Conservation (phyloP, 2,888 invertebrate species). For the Beris chalybata region DNA sequence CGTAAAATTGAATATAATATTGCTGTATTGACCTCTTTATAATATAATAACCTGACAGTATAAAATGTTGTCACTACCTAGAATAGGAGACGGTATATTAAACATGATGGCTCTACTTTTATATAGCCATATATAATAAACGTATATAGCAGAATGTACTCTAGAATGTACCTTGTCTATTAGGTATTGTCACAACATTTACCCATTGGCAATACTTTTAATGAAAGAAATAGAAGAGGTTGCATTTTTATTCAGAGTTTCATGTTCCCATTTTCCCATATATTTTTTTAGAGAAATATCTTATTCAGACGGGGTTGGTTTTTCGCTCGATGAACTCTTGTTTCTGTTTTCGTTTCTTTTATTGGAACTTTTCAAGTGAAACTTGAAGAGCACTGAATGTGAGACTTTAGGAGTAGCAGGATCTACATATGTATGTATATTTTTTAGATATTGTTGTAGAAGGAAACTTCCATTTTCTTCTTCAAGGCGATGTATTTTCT, state of each 20-base stretch:
- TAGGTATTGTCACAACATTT: constrained; percentile 26
- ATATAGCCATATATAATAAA: too few relatives aligned
- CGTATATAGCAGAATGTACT: too few relatives aligned
- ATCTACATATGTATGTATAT: neutral
- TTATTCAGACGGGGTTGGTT: constrained; percentile 28
- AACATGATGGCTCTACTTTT: too few relatives aligned
- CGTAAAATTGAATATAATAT: too few relatives aligned
- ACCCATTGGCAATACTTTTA: constrained; percentile 29
- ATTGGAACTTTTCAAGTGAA: constrained; percentile 31
- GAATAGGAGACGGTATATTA: too few relatives aligned
- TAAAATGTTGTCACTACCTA: too few relatives aligned
- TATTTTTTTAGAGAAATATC: neutral
- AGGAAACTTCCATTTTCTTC: constrained; percentile 19
- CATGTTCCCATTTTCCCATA: constrained; percentile 24
- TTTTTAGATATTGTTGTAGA: neutral
- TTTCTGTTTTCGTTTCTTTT: constrained; percentile 29
- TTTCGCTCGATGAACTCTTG: constrained; percentile 32
- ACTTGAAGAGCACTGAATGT: constrained; percentile 29
- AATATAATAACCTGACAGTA: too few relatives aligned
- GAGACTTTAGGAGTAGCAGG: neutral
- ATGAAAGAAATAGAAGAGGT: constrained; percentile 24
- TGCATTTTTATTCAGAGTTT: constrained; percentile 14
- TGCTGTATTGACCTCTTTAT: too few relatives aligned
- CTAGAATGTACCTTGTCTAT: too few relatives aligned
- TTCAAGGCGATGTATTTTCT: constrained; percentile 14